A percentile compares a stretch with the other conserved stretches of the same genome.
Evolutionary conservation across 2,888 invertebrate species (phyloP).

Genomic region (Stegana nigrithorax): DNA sequence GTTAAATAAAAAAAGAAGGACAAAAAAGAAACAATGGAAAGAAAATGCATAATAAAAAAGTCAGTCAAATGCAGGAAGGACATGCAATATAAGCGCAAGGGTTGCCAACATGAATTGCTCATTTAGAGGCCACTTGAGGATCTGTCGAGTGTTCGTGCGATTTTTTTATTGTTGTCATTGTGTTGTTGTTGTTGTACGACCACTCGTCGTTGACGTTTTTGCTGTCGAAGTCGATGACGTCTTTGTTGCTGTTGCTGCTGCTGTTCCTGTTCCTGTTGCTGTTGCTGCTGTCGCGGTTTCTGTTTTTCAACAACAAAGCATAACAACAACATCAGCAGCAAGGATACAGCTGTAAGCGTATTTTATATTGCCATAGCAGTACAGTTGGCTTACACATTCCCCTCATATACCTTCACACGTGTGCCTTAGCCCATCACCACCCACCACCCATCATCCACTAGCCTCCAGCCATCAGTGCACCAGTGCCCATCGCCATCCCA

Average conservation of each 20-base stretch:
- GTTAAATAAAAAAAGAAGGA: no score
- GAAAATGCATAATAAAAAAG: not conserved
- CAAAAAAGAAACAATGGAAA: not conserved
- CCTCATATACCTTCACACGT: no score
- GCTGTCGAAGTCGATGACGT: no score
- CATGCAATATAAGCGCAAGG: slow-evolving; percentile 30
- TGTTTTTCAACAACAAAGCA: not conserved
- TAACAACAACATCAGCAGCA: not conserved
- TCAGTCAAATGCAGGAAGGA: not conserved
- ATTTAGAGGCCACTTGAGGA: slow-evolving; percentile 51
- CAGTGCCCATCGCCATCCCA: no score
- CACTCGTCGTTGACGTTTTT: no score
- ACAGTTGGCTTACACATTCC: not conserved
- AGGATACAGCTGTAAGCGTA: not conserved
- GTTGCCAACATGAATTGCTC: slow-evolving; percentile 59
- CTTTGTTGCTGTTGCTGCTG: not conserved
- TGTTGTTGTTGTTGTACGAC: not conserved
- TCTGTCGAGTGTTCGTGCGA: slow-evolving; percentile 30
- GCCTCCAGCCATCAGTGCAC: no score
- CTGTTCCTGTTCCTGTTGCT: not conserved
- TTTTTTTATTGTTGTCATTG: slow-evolving; percentile 12
- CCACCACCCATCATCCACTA: no score
- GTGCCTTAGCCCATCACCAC: no score
- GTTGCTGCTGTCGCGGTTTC: not conserved
- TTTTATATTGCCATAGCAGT: not conserved